These are phyloP conservation scores for Himalopsyche kuldschensis DNA, from an alignment of 2,888 invertebrate species.

Conservation along the genomic window DNA sequence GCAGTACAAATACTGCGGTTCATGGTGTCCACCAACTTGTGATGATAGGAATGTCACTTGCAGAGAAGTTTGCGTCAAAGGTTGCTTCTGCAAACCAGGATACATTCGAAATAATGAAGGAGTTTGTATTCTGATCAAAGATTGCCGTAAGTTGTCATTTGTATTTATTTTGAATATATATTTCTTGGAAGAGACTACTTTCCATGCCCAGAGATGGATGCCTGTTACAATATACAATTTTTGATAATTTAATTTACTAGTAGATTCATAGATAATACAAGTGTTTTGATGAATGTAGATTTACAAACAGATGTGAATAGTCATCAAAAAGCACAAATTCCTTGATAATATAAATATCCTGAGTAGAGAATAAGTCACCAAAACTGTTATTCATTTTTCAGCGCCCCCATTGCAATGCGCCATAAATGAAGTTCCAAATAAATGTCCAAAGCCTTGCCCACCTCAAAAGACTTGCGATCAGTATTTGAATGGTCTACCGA, in stretches of 20 bases:
- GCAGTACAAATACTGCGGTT: neutral
- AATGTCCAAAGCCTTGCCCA: neutral
- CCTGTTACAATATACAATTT: neutral
- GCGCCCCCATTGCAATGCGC: neutral
- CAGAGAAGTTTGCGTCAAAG: slow-evolving; percentile 4
- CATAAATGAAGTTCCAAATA: slow-evolving; percentile 6
- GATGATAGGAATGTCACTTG: neutral
- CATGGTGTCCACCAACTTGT: neutral
- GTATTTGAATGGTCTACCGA: neutral
- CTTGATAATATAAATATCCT: neutral
- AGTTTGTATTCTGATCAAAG: slow-evolving; percentile 1
- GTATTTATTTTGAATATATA: neutral
- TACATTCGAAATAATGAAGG: neutral
- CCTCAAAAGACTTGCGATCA: neutral
- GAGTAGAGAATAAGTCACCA: too few species aligned
- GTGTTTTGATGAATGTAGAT: too few species aligned
- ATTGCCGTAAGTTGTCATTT: neutral
- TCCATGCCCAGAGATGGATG: neutral
- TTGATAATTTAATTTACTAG: neutral
- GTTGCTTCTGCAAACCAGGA: slow-evolving; percentile 9
- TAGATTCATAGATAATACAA: too few species aligned
- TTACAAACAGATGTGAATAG: too few species aligned
- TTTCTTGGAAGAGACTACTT: too few species aligned
- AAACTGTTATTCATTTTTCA: neutral
- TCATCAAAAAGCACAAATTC: too few species aligned